Percentiles rank a stretch among this genome's conserved stretches.
These are phyloP conservation scores for Pandion haliaetus DNA, from an alignment of 2,113 vertebrate species.

Conservation along the genomic window DNA sequence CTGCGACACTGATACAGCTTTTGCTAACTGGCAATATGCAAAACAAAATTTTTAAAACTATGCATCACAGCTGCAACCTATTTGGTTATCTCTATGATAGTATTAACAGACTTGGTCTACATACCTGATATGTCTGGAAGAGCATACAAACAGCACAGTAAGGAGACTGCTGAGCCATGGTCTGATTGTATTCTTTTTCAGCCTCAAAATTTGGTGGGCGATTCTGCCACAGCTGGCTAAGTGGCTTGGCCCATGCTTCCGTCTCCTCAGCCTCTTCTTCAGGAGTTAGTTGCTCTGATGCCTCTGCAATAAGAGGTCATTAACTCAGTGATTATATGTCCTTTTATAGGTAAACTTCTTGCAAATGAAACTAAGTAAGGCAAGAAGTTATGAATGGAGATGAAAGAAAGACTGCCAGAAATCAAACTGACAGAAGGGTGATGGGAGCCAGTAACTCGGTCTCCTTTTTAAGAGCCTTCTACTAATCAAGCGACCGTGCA, in stretches of 20 bases:
- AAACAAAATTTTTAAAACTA: background rate
- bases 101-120: background rate
- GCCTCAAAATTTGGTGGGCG: conserved; percentile 84
- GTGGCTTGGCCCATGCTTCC: conserved; percentile 90
- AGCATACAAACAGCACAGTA: conserved; percentile 94
- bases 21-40: background rate
- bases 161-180: conserved; percentile 84
- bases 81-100: background rate
- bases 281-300: conserved; percentile 77
- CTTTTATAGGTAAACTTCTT: background rate
- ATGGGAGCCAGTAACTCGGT: background rate
- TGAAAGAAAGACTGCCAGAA: background rate
- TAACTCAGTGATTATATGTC: background rate
- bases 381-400: background rate
- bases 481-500: background rate
- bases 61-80: background rate
- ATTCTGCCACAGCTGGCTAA: conserved; percentile 90
- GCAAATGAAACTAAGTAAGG: background rate
- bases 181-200: conserved; percentile 89
- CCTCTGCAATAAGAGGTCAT: conserved; percentile 71
- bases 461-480: background rate
- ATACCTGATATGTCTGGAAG: conserved; percentile 88
- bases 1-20: background rate
- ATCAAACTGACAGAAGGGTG: background rate
- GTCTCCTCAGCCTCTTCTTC: conserved; percentile 89